phyloP scores from a whole-genome alignment of 1,140 invertebrate species.

The Laupala kohalensis region DNA sequence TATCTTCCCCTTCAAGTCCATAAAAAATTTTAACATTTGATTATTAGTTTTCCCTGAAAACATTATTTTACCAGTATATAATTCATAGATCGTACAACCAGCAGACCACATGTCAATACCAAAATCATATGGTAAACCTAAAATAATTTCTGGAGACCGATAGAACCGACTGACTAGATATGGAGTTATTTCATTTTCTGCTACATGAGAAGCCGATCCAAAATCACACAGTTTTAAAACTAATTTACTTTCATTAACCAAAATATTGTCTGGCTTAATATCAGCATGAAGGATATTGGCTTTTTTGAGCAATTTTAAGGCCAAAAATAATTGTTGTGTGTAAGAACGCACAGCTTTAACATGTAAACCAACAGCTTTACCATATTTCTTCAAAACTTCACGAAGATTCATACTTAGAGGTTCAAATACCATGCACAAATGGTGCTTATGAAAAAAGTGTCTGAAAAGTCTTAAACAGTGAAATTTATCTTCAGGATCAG shows the following conservation, averaged over 20 bases:
- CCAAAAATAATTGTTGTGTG: constrained; percentile 89
- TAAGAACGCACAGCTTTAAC: constrained; percentile 97
- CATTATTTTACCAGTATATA: constrained; percentile 97
- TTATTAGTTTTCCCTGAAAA: constrained; percentile 98
- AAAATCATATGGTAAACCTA: constrained; percentile 93
- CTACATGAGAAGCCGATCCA: constrained; percentile 89
- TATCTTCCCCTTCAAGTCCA: constrained; percentile 97
- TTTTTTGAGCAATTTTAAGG: constrained; percentile 88
- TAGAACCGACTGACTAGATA: constrained; percentile 99
- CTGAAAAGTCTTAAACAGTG: constrained; percentile 89
- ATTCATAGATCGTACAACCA: constrained; percentile 93
- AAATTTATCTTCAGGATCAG: constrained; percentile 94
- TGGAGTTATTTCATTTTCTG: constrained; percentile 93
- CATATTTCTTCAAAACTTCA: constrained; percentile 92
- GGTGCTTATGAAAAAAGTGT: constrained; percentile 92
- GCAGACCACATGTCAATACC: constrained; percentile 98
- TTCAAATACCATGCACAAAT: constrained; percentile 98
- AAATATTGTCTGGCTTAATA: constrained; percentile 99
- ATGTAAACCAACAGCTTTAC: constrained; percentile 92
- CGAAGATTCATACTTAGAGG: constrained; percentile 87
- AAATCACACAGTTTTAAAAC: constrained; percentile 98
- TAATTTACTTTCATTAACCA: constrained; percentile 92
- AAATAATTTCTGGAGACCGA: constrained; percentile 95
- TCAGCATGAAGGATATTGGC: constrained; percentile 96
- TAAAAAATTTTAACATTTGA: constrained; percentile 98